Evolutionary conservation across 2,113 vertebrate species (phyloP).

Genomic region (Nothocercus julius): DNA sequence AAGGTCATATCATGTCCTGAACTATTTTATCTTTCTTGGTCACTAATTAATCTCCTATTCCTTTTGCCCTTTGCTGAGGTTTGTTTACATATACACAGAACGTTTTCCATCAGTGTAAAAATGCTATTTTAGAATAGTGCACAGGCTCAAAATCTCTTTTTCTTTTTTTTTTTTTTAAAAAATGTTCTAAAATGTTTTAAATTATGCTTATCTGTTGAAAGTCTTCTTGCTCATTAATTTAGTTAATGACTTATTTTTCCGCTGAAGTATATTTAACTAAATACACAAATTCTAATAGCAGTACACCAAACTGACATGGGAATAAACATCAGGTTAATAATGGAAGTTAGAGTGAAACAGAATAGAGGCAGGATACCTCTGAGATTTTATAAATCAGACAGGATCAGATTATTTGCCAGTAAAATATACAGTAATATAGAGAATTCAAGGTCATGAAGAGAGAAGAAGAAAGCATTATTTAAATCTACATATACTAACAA

Average conservation of each 20-base stretch:
- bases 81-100: not conserved
- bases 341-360: not conserved
- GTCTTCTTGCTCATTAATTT: not conserved
- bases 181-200: not conserved
- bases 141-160: not conserved
- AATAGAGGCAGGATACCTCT: not conserved
- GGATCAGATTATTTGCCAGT: not conserved
- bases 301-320: accelerated
- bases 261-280: not conserved
- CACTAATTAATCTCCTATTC: slow-evolving; percentile 5
- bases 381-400: not conserved
- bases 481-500: not conserved
- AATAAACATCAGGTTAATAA: not conserved
- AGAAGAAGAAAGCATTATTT: not conserved
- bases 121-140: not conserved
- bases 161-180: not conserved
- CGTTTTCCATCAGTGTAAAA: not conserved
- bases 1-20: slow-evolving; percentile 9
- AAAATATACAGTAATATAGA: not conserved
- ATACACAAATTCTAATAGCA: not conserved
- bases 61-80: not conserved
- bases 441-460: not conserved
- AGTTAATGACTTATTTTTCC: not conserved
- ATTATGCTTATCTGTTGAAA: not conserved
- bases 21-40: slow-evolving; percentile 5